A percentile compares a stretch with the other conserved stretches of the same genome.
These are phyloP conservation scores for Steinernema hermaphroditum DNA, from an alignment of 2,888 invertebrate species.

Conservation along the genomic window DNA sequence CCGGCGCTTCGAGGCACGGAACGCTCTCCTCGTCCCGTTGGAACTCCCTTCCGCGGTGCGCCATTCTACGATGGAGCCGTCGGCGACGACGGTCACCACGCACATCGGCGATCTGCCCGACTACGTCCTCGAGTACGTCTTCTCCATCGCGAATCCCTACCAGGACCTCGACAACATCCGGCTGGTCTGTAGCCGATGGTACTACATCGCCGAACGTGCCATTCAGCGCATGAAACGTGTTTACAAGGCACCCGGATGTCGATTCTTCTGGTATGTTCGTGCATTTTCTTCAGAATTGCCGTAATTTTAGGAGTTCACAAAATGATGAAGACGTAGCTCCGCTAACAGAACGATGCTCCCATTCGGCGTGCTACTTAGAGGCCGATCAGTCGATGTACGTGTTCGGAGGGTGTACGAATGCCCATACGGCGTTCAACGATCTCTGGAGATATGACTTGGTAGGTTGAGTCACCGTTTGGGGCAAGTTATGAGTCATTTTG, in stretches of 20 bases:
- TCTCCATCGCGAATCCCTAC: slow-evolving; percentile 85
- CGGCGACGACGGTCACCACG: too few species aligned
- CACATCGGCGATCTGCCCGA: slow-evolving; percentile 79
- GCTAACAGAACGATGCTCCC: slow-evolving; percentile 51
- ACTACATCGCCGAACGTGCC: slow-evolving; percentile 72
- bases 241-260: slow-evolving; percentile 24
- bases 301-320: slow-evolving; percentile 33
- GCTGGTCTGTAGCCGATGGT: slow-evolving; percentile 85
- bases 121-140: slow-evolving; percentile 88
- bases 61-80: too few species aligned
- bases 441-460: slow-evolving; percentile 89
- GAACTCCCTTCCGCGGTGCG: too few species aligned
- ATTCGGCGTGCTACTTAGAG: slow-evolving; percentile 48
- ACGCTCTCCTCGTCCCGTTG: not conserved
- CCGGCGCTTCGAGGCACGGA: not conserved
- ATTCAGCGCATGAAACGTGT: slow-evolving; percentile 36
- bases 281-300: not conserved
- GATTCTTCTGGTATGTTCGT: not conserved
- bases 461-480: slow-evolving; percentile 67
- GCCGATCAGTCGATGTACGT: slow-evolving; percentile 41
- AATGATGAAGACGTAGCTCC: slow-evolving; percentile 31
- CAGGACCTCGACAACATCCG: slow-evolving; percentile 84
- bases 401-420: slow-evolving; percentile 92
- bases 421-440: slow-evolving; percentile 93
- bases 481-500: too few species aligned